Evolutionary conservation across 2,113 vertebrate genomes (phyloP), one percentile per base, ranked within the genome.

Genomic region (Chauna torquata): DNA sequence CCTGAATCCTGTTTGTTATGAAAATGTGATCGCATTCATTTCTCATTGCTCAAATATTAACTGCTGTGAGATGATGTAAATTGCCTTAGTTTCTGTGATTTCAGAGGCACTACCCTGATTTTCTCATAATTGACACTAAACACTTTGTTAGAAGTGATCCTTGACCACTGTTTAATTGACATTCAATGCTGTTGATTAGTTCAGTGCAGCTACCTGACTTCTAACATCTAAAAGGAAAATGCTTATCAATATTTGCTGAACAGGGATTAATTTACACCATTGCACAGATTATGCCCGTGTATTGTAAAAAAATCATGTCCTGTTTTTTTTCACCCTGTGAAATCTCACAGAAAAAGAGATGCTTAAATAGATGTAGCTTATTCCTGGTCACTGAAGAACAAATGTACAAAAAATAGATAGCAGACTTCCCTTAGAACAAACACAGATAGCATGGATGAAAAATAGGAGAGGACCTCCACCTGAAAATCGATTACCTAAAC

Each of bases 221-320:
- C 8, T 40, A 78, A 49, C 1, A 5, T 38, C 32, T 50, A 59
- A 89, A 38, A 80, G 15, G 45, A 81, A 87, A 40, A 4, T 47
- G 75, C 42, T 64, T 82, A 62, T 82, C 45, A 68, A 20, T 65
- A 77, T 85, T 76, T 93, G 49, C 22, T 90, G 88, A 84, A 85
- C 25, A 69, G 38, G 10, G 16, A 77, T 83, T 86, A 77, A 91
- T 88, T 93, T 68, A 66, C 57, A 90, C 38, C 18, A 32, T 2
- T 24, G 45, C 92, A 36, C 19, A 83, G 77, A 59, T 79, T 72
- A 27, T 84, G 44, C 69, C 28, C 52, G 9, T 84, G 57, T 44
- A 49, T 62, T 54, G 32, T 57, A 71, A 81, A 79, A 90, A 86
- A 87, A 32, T 42, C 38, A 69, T 1, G 2, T 20, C 72, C 7